A percentile compares a stretch with the other conserved stretches of the same genome.
phyloP scores from a whole-genome alignment of 1,140 invertebrate species.

The Phthorimaea operculella region DNA sequence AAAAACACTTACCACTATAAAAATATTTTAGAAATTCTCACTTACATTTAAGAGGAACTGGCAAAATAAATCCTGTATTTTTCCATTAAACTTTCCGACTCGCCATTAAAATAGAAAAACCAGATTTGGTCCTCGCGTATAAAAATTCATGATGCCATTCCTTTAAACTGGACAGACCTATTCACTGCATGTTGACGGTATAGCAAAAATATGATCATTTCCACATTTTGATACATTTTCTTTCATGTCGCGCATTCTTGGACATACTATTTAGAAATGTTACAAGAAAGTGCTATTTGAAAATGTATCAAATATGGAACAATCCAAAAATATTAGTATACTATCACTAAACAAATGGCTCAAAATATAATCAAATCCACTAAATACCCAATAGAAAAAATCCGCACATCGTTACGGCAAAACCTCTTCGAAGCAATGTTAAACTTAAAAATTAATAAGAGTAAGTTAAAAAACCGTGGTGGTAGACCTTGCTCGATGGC shows the following conservation, averaged over 20 bases:
- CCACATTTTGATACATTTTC: too few species aligned
- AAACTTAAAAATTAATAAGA: slow-evolving; percentile 54
- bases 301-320: too few species aligned
- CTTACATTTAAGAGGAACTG: slow-evolving; percentile 67
- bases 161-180: slow-evolving; percentile 54
- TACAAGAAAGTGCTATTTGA: too few species aligned
- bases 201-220: slow-evolving; percentile 42
- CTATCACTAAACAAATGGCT: slow-evolving; percentile 54
- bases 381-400: slow-evolving; percentile 55
- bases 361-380: slow-evolving; percentile 56
- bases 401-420: slow-evolving; percentile 39
- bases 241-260: too few species aligned
- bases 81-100: slow-evolving; percentile 27
- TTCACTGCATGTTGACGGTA: slow-evolving; percentile 36
- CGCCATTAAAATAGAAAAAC: slow-evolving; percentile 44
- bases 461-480: slow-evolving; percentile 40
- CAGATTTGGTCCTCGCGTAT: slow-evolving; percentile 57
- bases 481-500: slow-evolving; percentile 28
- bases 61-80: slow-evolving; percentile 66
- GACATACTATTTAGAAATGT: too few species aligned
- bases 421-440: slow-evolving; percentile 51
- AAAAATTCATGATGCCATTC: slow-evolving; percentile 61
- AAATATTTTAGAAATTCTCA: slow-evolving; percentile 67
- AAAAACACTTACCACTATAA: slow-evolving; percentile 60
- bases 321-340: slow-evolving; percentile 42